A percentile compares a stretch with the other conserved stretches of the same genome.
Evolutionary conservation across 2,797 vertebrate species (phyloP).

Genomic region (Anisognathus igniventris): DNA sequence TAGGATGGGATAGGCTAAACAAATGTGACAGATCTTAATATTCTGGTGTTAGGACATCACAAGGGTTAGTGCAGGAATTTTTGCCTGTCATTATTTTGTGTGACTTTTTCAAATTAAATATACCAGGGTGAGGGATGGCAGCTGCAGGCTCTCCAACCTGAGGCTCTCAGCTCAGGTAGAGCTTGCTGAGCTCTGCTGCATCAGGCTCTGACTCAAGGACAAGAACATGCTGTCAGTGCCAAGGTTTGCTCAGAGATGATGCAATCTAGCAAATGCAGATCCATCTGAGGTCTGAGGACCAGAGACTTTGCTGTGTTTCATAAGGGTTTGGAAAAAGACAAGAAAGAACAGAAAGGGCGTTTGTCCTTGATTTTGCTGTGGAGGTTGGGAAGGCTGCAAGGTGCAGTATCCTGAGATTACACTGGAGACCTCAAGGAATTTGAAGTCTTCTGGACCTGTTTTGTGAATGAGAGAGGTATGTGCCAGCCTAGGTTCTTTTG

Average conservation of each 20-base stretch:
- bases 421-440: background rate
- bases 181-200: background rate
- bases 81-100: background rate
- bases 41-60: background rate
- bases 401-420: background rate
- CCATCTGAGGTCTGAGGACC: background rate
- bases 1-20: background rate
- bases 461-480: conserved; percentile 5
- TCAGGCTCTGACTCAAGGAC: background rate
- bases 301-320: background rate
- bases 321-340: background rate
- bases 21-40: background rate
- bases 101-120: background rate
- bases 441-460: background rate
- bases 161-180: background rate
- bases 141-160: background rate
- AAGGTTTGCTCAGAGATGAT: background rate
- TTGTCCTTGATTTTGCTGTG: conserved; percentile 16
- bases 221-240: background rate
- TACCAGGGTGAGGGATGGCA: background rate
- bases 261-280: background rate
- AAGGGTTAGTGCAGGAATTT: background rate
- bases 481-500: background rate
- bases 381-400: background rate
- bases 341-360: background rate